Evolutionary conservation across 2,888 invertebrate genomes (phyloP), one percentile per base, ranked within the genome.

Genomic region (Mythimna ferrago): DNA sequence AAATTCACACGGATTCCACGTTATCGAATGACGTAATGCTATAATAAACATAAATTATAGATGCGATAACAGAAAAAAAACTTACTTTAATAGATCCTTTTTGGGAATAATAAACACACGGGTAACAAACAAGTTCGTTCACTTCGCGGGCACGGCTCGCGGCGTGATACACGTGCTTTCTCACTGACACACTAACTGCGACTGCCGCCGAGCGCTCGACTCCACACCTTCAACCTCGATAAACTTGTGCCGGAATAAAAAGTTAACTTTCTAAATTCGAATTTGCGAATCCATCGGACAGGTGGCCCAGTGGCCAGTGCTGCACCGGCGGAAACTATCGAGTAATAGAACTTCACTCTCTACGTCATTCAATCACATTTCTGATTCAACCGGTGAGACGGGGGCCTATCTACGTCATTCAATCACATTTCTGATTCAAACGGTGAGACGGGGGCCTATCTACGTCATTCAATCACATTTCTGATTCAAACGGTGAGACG

Each of bases 241-340:
- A 90, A 91, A 91, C 90, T 91, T 70, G 71, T 91, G 91, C 89
- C 90, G 91, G 92, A 91, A 92, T 91, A 93, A 93, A 93, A 94
- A 92, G 91, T 91, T 91, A 92, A 94, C 96, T 96, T 96, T 96
- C 96, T 95, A 96, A 94, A 93, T 91, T 89, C 89, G 91, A 91
- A 93, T 94, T 93, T 85, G 93, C 94, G 91, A 93, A 92, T 90
- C 89, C 84, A 85, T 82, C 88, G 82, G 85, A 87, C 89, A 89
- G 89, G 88, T 89, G 90, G 21, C 14, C 41, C 3, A 21, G 60
- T 81, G 76, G 82, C 81, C 74, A 75, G 61, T 75, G 78, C 69
- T 79, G 41, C 67, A 76, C 65, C 68, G 63, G 60, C 70, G 73
- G 53, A 53, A 81, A 74, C 75, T 70, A 58, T 69, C 62, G 65